Conservation (phyloP, 2,113 vertebrate species). For the Triplophysa siluroides region DNA sequence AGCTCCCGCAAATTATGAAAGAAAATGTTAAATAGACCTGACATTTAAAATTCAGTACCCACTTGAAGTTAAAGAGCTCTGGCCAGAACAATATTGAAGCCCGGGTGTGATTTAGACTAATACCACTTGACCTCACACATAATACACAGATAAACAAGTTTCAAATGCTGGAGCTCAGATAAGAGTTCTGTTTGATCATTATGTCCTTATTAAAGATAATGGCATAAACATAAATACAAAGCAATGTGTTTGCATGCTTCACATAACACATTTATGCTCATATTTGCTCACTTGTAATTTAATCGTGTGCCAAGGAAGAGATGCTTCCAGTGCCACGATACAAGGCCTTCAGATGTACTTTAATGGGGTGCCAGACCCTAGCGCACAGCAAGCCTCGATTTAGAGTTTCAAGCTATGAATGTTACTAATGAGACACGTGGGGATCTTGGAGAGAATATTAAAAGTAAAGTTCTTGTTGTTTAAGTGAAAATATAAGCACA, state of each 20-base stretch:
- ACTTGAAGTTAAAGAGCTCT: neutral
- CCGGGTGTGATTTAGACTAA: neutral
- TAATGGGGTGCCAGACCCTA: conserved; percentile 7
- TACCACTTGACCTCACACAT: conserved; percentile 6
- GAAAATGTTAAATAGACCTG: neutral
- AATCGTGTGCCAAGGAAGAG: neutral
- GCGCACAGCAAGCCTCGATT: neutral
- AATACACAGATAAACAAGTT: neutral
- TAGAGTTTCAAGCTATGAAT: neutral
- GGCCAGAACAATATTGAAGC: too few species aligned
- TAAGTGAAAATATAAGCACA: too few species aligned
- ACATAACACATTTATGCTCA: neutral
- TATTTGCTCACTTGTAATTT: neutral
- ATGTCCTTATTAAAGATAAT: neutral
- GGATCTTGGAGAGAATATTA: too few species aligned
- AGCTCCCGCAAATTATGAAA: neutral
- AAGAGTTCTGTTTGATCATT: neutral
- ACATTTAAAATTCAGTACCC: neutral
- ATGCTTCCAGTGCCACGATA: conserved; percentile 2
- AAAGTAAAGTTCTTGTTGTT: too few species aligned
- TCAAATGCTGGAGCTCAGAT: neutral
- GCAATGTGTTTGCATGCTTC: neutral
- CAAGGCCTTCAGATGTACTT: conserved; percentile 13
- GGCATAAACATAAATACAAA: neutral
- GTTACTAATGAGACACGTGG: neutral